phyloP scores from a whole-genome alignment of 2,888 invertebrate genomes.

The Cheilosia variabilis region DNA sequence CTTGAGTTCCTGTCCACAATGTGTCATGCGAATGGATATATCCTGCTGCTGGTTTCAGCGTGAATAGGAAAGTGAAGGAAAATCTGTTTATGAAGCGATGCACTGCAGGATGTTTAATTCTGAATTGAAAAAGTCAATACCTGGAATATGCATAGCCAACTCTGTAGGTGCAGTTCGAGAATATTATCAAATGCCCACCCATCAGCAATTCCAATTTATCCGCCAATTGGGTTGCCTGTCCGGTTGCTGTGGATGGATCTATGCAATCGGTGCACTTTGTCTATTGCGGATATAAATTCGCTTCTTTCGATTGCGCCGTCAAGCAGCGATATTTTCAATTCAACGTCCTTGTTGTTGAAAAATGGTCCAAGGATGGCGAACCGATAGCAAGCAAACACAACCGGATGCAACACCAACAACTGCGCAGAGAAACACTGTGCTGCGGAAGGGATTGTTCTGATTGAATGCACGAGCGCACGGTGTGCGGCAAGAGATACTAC shows the following conservation, averaged over 20 bases:
- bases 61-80: background rate
- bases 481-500: background rate
- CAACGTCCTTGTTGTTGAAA: conserved; percentile 36
- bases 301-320: conserved; percentile 40
- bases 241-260: conserved; percentile 26
- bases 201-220: conserved; percentile 38
- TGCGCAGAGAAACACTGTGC: conserved; percentile 35
- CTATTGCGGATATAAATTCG: conserved; percentile 56
- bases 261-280: conserved; percentile 47
- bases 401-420: conserved; percentile 1
- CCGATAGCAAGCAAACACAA: conserved; percentile 21
- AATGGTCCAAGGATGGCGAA: conserved; percentile 41
- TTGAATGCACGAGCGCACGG: conserved; percentile 37
- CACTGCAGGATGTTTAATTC: background rate
- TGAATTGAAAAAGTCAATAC: background rate
- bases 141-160: background rate
- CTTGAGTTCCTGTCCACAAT: background rate
- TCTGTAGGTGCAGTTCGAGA: background rate
- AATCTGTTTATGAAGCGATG: background rate
- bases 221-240: conserved; percentile 20
- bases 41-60: background rate
- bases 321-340: conserved; percentile 56
- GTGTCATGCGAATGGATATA: background rate
- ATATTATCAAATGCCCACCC: background rate
- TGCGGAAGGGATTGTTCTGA: conserved; percentile 62